Percentiles rank a stretch among this genome's conserved stretches.
Evolutionary conservation across 2,888 invertebrate species (phyloP).

Genomic region (Eulithis testata): DNA sequence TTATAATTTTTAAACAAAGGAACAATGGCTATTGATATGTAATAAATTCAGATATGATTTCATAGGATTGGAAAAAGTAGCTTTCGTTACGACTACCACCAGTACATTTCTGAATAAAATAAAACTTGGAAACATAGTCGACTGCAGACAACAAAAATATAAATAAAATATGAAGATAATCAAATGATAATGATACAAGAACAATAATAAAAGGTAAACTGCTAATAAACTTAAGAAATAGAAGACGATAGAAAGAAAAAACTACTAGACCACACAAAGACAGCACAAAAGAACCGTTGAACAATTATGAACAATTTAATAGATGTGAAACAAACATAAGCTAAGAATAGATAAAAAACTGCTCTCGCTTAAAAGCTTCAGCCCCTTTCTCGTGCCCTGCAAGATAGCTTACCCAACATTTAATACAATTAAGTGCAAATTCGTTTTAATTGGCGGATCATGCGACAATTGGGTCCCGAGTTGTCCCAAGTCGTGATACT

Average conservation of each 20-base stretch:
- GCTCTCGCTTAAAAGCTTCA: constrained; percentile 13
- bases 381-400: constrained; percentile 30
- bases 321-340: constrained; percentile 2
- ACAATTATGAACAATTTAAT: background rate
- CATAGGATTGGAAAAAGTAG: constrained; percentile 28
- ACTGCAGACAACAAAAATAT: too few species aligned
- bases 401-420: constrained; percentile 34
- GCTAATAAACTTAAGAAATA: too few species aligned
- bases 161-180: too few species aligned
- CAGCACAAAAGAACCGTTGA: too few species aligned
- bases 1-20: constrained; percentile 48
- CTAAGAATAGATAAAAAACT: constrained; percentile 5
- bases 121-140: too few species aligned
- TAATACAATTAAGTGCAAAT: constrained; percentile 36
- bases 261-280: too few species aligned
- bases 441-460: constrained; percentile 43
- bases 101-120: too few species aligned
- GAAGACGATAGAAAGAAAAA: too few species aligned
- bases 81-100: constrained; percentile 23
- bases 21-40: constrained; percentile 41
- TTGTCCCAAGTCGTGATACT: constrained; percentile 41
- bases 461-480: constrained; percentile 40
- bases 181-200: too few species aligned
- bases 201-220: too few species aligned
- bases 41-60: constrained; percentile 37